Percentiles rank a stretch among this genome's conserved stretches.
These are phyloP conservation scores for Hybos culiciformis DNA, from an alignment of 2,888 invertebrate genomes.

Conservation along the genomic window DNA sequence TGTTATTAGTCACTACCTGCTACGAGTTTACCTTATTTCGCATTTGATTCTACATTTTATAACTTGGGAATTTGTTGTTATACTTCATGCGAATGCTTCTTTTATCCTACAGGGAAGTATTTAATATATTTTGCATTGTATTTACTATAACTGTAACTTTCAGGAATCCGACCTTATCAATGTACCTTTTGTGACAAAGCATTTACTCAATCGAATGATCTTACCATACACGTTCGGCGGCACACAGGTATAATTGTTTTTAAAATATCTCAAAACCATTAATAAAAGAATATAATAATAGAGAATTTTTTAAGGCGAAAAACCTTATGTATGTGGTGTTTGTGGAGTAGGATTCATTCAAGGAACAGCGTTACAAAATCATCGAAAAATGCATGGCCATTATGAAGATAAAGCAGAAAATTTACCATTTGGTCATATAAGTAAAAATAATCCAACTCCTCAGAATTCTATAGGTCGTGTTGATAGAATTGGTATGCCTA, in stretches of 20 bases:
- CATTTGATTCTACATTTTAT: no score
- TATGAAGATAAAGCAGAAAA: not conserved
- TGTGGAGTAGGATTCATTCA: slow-evolving; percentile 57
- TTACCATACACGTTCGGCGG: slow-evolving; percentile 52
- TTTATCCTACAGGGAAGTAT: no score
- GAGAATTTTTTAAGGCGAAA: no score
- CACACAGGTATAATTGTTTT: no score
- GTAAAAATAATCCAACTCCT: slow-evolving; percentile 1
- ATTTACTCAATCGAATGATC: slow-evolving; percentile 59
- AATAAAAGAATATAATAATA: no score
- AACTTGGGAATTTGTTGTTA: no score
- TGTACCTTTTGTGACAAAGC: slow-evolving; percentile 39
- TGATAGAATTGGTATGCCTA: not conserved
- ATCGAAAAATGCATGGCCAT: slow-evolving; percentile 37
- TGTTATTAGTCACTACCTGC: no score
- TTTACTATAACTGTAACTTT: no score
- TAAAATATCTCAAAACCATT: no score
- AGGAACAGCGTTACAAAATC: slow-evolving; percentile 47
- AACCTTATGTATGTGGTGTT: slow-evolving; percentile 50
- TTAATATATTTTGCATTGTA: no score
- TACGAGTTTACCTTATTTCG: no score
- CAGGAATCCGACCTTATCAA: slow-evolving; percentile 44
- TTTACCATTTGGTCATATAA: not conserved
- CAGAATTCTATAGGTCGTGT: not conserved
- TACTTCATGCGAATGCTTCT: no score